Evolutionary conservation across 1,140 invertebrate species (phyloP), one percentile per base, ranked within the genome.

Genomic region (Linepithema humile): DNA sequence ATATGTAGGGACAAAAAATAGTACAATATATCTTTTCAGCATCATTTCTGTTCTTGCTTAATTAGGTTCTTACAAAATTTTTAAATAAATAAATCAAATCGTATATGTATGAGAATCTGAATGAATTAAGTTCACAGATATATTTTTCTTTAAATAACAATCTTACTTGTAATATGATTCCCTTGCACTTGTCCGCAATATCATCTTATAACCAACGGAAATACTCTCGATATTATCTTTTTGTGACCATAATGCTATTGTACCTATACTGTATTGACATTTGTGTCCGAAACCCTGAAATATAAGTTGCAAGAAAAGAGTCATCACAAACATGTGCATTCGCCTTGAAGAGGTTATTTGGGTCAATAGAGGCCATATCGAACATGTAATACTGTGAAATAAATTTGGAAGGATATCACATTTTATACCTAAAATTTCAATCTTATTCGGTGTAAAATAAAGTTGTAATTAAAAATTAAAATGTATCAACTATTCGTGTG

Each of bases 191-290:
- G 93, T 95, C 72, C 69, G 92, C 48, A 94, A 88, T 59, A 73
- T 93, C 70, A 90, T 89, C 75, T 90, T 82, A 55, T 92, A 91
- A 29, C 92, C 93, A 45, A 94, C 83, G 29, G 93, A 92, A 82
- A 95, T 93, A 78, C 91, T 94, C 83, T 93, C 88, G 53, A 95
- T 92, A 70, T 89, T 90, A 78, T 91, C 89, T 23, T 89, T 90
- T 87, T 94, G 94, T 53, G 89, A 92, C 95, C 95, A 96, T 57
- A 95, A 83, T 26, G 94, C 95, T 53, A 95, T 92, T n/a, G 95
- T 95, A 38, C 95, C 95, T 78, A 96, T 90, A 84, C 95, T 95
- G 77, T 95, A 96, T 43, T 92, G 93, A 84, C 95, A 96, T 89
- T 95, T 95, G 82, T 95, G 94, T 3, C 91, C 92, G 53, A 94